Percentiles rank a stretch among this genome's conserved stretches.
These are phyloP conservation scores for Parnassius glacialis DNA, from an alignment of 2,888 invertebrate genomes.

Conservation along the genomic window DNA sequence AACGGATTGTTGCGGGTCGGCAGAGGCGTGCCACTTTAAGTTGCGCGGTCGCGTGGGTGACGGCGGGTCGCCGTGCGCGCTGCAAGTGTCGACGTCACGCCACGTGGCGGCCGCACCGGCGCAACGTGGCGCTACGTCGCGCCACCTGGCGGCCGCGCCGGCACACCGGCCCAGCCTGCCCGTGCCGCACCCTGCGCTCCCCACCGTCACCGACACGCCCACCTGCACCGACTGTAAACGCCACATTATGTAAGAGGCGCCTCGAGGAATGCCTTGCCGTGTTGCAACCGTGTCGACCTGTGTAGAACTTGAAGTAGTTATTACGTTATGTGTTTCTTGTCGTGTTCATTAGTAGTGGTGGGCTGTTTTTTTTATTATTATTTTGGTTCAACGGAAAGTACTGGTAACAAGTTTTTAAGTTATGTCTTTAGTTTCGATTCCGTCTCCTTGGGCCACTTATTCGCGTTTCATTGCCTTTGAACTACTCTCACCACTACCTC, in stretches of 20 bases:
- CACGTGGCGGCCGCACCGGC: constrained; percentile 52
- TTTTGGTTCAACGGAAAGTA: too few species aligned
- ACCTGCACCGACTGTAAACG: constrained; percentile 93
- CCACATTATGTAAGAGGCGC: constrained; percentile 91
- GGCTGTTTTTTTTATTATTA: too few species aligned
- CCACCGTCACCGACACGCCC: constrained; percentile 82
- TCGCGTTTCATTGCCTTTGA: too few species aligned
- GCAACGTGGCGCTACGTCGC: constrained; percentile 27
- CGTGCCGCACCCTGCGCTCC: constrained; percentile 62
- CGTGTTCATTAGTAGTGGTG: not conserved
- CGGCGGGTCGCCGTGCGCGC: constrained; percentile 82
- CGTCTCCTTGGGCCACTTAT: too few species aligned
- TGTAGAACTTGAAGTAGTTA: constrained; percentile 52
- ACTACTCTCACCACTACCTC: too few species aligned
- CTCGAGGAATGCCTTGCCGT: constrained; percentile 70
- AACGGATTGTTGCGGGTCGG: constrained; percentile 61
- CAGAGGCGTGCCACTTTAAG: constrained; percentile 84
- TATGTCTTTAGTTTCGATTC: too few species aligned
- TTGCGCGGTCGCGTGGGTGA: constrained; percentile 89
- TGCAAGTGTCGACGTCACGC: constrained; percentile 58
- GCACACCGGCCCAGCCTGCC: constrained; percentile 76
- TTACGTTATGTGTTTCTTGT: constrained; percentile 23
- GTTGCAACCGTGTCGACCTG: constrained; percentile 80
- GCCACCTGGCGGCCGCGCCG: constrained; percentile 54
- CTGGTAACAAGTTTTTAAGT: too few species aligned